Percentiles rank a stretch among this genome's conserved stretches.
Conservation (phyloP, 1,140 invertebrate species). For the Panagrolaimus sp. region DNA sequence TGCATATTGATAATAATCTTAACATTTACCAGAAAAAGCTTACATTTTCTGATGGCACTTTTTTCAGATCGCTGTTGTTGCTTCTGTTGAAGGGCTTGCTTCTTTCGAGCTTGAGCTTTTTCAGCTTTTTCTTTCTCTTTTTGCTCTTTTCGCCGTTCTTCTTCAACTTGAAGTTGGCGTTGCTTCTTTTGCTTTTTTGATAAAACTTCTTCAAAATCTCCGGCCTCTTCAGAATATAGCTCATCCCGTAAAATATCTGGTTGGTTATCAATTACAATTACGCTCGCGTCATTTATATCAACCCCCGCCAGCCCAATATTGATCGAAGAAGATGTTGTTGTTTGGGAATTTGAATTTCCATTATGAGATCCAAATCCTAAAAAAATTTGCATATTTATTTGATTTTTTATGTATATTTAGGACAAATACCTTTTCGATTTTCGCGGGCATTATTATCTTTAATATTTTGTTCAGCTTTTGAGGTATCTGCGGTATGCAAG, state of each 20-base stretch:
- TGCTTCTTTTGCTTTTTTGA: conserved; percentile 21
- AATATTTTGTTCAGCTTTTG: background rate
- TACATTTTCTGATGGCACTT: background rate
- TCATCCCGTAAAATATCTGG: conserved; percentile 64
- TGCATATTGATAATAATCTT: background rate
- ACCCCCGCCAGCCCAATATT: conserved; percentile 56
- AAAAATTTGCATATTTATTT: background rate
- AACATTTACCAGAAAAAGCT: conserved; percentile 1
- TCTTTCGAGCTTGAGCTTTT: conserved; percentile 15
- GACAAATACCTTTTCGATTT: conserved; percentile 33
- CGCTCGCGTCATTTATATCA: conserved; percentile 60
- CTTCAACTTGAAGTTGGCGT: conserved; percentile 30
- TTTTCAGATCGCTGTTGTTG: conserved; percentile 9
- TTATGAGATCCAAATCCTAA: background rate
- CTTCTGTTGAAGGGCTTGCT: conserved; percentile 28
- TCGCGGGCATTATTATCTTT: conserved; percentile 43
- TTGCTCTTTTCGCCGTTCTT: conserved; percentile 29
- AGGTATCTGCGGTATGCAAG: too few relatives aligned
- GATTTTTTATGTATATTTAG: too few relatives aligned
- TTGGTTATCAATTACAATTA: conserved; percentile 66
- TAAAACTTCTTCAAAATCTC: conserved; percentile 74
- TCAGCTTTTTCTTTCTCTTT: conserved; percentile 25
- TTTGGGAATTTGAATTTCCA: too few relatives aligned
- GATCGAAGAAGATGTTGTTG: too few relatives aligned
- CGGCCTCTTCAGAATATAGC: conserved; percentile 62